Evolutionary conservation across 2,888 invertebrate species (phyloP).

Genomic region (Caenorhabditis angaria): DNA sequence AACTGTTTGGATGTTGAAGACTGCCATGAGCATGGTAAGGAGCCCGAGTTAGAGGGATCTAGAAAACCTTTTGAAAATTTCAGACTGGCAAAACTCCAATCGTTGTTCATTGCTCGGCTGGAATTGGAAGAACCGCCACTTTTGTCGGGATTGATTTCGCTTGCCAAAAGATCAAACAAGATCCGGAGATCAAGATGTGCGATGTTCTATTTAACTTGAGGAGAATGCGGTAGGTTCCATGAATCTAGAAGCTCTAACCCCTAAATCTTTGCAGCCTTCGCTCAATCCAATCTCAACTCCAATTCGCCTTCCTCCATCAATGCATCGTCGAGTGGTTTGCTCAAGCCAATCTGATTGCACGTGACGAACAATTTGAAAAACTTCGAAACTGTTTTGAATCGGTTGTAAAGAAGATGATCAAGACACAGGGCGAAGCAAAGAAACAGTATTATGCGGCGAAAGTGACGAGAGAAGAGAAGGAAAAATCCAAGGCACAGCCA

Average conservation of each 20-base stretch:
- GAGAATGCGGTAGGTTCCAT: not conserved
- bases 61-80: not conserved
- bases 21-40: not conserved
- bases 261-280: not conserved
- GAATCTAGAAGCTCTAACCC: not conserved
- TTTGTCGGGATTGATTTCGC: slow-evolving; percentile 54
- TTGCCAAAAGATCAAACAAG: slow-evolving; percentile 32
- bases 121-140: slow-evolving; percentile 58
- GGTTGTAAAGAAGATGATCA: slow-evolving; percentile 7
- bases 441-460: slow-evolving; percentile 4
- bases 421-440: not conserved
- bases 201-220: not conserved
- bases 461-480: not conserved
- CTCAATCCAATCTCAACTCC: slow-evolving; percentile 6
- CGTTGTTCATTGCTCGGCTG: slow-evolving; percentile 60
- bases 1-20: slow-evolving; percentile 6
- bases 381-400: not conserved
- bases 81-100: slow-evolving; percentile 39
- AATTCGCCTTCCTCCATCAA: slow-evolving; percentile 11
- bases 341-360: not conserved
- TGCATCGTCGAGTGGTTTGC: slow-evolving; percentile 7
- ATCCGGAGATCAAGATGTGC: slow-evolving; percentile 1
- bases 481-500: too few species aligned
- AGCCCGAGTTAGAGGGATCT: too few species aligned
- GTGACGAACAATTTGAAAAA: slow-evolving; percentile 8